Conservation (phyloP, 2,113 vertebrate genomes). For the Puma concolor region DNA sequence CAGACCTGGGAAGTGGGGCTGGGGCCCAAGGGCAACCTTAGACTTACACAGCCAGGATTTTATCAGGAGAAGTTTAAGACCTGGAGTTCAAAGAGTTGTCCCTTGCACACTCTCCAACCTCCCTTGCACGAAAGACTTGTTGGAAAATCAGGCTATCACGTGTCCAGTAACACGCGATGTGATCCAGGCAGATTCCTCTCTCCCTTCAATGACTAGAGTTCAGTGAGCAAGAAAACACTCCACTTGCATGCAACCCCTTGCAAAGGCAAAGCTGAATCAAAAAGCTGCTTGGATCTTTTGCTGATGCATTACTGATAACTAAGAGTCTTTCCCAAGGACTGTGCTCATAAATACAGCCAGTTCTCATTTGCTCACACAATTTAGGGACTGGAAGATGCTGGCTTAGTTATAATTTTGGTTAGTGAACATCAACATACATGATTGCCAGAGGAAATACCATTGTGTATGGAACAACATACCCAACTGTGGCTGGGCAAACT, state of each 20-base stretch:
- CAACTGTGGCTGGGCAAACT: background rate
- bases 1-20: background rate
- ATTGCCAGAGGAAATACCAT: background rate
- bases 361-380: background rate
- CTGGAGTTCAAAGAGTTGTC: background rate
- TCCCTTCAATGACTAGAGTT: background rate
- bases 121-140: background rate
- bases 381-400: background rate
- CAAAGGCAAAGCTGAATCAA: background rate
- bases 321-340: background rate
- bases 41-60: constrained; percentile 12
- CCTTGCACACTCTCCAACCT: background rate
- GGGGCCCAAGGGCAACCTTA: background rate
- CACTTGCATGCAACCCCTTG: background rate
- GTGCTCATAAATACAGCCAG: background rate
- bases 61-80: background rate
- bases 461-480: background rate
- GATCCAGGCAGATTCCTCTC: no score
- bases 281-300: background rate
- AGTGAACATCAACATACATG: background rate
- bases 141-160: constrained; percentile 24
- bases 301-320: background rate
- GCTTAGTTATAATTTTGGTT: background rate
- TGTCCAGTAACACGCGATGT: background rate
- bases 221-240: background rate